Evolutionary conservation across 1,140 invertebrate genomes (phyloP).

Genomic region (Caenorhabditis tropicalis): DNA sequence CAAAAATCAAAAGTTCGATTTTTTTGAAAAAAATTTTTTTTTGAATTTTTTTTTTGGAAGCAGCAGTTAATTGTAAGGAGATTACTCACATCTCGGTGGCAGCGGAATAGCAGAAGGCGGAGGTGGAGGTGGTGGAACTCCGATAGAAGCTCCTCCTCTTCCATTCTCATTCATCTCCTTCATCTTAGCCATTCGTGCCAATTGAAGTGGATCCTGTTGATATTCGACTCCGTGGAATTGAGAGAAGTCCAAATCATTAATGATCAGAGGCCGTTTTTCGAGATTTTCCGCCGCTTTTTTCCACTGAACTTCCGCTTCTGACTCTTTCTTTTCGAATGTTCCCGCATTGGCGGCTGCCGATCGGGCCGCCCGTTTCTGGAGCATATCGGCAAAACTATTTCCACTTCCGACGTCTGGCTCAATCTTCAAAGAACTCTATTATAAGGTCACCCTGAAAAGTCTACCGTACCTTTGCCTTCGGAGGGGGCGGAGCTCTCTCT

Average conservation of each 20-base stretch:
- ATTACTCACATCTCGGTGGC: conserved; percentile 57
- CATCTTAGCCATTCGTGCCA: conserved; percentile 64
- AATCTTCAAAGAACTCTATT: neutral
- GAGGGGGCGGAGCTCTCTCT: conserved; percentile 49
- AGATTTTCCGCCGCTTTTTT: conserved; percentile 85
- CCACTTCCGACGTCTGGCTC: conserved; percentile 69
- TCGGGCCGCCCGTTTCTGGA: conserved; percentile 72
- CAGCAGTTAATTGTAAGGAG: no score
- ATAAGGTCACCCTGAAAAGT: no score
- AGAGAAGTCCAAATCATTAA: conserved; percentile 95
- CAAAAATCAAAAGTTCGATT: no score
- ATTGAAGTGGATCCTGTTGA: conserved; percentile 71
- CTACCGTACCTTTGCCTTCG: conserved; percentile 46
- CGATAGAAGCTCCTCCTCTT: conserved; percentile 52
- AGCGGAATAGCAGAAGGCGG: conserved; percentile 62
- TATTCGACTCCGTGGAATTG: conserved; percentile 80
- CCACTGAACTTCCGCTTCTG: conserved; percentile 83
- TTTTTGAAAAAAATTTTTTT: no score
- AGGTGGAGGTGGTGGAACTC: conserved; percentile 73
- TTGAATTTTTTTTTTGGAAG: no score
- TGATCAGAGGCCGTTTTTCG: conserved; percentile 80
- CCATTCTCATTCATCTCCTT: conserved; percentile 58
- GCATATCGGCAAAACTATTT: conserved; percentile 68
- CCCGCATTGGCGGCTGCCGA: conserved; percentile 48
- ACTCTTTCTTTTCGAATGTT: conserved; percentile 78